phyloP scores from a whole-genome alignment of 2,888 invertebrate genomes.

The Bhutanitis thaidina region DNA sequence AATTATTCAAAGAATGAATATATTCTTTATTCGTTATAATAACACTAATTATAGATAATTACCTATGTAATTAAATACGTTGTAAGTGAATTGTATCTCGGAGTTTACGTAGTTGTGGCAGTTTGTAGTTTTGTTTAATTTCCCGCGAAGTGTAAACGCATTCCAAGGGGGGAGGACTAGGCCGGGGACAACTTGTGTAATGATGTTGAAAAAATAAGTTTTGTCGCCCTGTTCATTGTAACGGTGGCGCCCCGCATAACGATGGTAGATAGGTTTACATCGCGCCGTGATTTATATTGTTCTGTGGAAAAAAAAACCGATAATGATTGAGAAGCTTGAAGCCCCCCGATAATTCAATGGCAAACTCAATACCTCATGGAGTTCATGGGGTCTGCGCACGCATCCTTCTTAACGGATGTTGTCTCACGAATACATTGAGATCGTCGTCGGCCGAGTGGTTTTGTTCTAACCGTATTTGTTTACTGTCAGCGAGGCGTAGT shows the following conservation, averaged over 20 bases:
- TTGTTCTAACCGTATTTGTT: background rate
- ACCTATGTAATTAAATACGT: slow-evolving; percentile 44
- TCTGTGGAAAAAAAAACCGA: no score
- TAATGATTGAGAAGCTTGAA: no score
- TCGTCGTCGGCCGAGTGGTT: background rate
- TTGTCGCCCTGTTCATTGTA: background rate
- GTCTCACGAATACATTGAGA: background rate
- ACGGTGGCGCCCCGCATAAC: no score
- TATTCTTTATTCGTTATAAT: slow-evolving; percentile 35
- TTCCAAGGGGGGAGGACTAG: slow-evolving; percentile 44
- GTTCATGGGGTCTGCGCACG: no score
- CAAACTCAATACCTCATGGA: no score
- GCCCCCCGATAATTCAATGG: no score
- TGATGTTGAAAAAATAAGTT: background rate
- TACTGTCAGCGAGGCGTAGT: background rate
- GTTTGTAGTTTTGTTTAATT: slow-evolving; percentile 25
- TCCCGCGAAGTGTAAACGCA: slow-evolving; percentile 36
- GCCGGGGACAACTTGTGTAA: background rate
- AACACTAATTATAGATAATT: slow-evolving; percentile 49
- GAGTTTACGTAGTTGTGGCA: slow-evolving; percentile 31
- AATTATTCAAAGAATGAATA: slow-evolving; percentile 48
- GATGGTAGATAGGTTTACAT: no score
- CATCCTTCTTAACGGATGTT: no score
- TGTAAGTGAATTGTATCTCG: slow-evolving; percentile 51
- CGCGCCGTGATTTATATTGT: no score